Conservation (phyloP, 1,140 invertebrate species). For the Drosophila mojavensis region DNA sequence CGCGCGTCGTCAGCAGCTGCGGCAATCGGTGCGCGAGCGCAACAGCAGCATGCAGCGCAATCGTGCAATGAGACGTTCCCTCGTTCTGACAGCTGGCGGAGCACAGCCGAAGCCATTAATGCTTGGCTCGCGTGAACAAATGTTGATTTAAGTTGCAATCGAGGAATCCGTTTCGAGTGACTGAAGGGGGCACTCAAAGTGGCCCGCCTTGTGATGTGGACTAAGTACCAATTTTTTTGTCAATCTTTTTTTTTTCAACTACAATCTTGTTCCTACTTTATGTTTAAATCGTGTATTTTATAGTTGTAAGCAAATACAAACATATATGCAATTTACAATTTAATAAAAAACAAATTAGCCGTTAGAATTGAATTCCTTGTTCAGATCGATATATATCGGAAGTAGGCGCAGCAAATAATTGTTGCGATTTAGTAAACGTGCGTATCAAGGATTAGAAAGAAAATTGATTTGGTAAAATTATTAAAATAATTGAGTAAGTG, state of each 20-base stretch:
- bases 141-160: constrained; percentile 55
- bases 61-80: constrained; percentile 63
- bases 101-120: constrained; percentile 41
- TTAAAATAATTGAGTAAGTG: too few species aligned
- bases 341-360: constrained; percentile 21
- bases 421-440: too few species aligned
- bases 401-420: too few species aligned
- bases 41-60: constrained; percentile 67
- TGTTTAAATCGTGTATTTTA: constrained; percentile 15
- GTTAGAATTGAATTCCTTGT: constrained; percentile 26
- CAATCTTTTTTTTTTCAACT: constrained; percentile 14
- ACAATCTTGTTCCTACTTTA: constrained; percentile 32
- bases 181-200: constrained; percentile 45
- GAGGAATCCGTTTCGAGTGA: too few species aligned
- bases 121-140: constrained; percentile 57
- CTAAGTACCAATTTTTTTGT: constrained; percentile 63
- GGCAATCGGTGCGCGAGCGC: constrained; percentile 71
- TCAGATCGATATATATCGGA: background rate
- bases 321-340: constrained; percentile 27
- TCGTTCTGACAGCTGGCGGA: constrained; percentile 44
- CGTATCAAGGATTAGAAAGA: too few species aligned
- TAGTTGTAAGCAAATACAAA: constrained; percentile 11
- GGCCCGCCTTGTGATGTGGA: constrained; percentile 69
- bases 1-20: constrained; percentile 56
- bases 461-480: too few species aligned